Base-by-base conservation (phyloP, 2,888 invertebrate genomes). In the Tetragnatha montana region DNA sequence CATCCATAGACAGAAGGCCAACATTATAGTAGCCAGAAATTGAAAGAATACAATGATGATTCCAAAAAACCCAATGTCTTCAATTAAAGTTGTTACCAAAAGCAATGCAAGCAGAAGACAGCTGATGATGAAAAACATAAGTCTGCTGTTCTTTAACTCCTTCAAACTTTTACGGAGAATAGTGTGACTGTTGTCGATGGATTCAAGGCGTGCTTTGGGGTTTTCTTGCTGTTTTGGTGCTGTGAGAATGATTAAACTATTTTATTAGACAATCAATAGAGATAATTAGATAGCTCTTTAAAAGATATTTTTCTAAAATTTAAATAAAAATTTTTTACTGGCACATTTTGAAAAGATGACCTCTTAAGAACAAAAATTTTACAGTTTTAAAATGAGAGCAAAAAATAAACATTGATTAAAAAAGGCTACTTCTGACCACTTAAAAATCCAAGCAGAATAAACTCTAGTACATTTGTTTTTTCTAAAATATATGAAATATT, bases 1-100 rank as follows among this genome's bases (percentile, higher is more conserved):
- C 97, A 97, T 97, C 91, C 96, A 95, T 21, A 96, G 91, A 91
- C 95, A 95, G 93, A 96, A 97, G 4, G 85, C 90, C 73, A 92
- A 81, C 17, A 87, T 12, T n/a, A 92, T n/a, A 21, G 92, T 91
- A 8, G 91, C 74, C 21, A 92, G 47, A 10, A 92, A 87, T 95
- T 95, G 60, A 21, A 91, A 60, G 22, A 85, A 78, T 6, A 91
- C 47, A 4, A 91, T 49, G 21, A 88, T 19, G 14, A 89, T 88
- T 12, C 86, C 76, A 80, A 88, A 83, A 12, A 50, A 60, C 69
- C 90, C 90, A 71, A 83, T 85, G 22, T 75, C 76, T 14, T 91
- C 90, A 0, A 91, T 74, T 14, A 90, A 78, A n/a, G 81, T 83
- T 7, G 88, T 86, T 10, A 88, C 80, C 8, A 90, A 51, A 19